Percentiles rank a stretch among this genome's conserved stretches.
Conservation (phyloP, 2,888 invertebrate genomes). For the Athrips mouffetella region DNA sequence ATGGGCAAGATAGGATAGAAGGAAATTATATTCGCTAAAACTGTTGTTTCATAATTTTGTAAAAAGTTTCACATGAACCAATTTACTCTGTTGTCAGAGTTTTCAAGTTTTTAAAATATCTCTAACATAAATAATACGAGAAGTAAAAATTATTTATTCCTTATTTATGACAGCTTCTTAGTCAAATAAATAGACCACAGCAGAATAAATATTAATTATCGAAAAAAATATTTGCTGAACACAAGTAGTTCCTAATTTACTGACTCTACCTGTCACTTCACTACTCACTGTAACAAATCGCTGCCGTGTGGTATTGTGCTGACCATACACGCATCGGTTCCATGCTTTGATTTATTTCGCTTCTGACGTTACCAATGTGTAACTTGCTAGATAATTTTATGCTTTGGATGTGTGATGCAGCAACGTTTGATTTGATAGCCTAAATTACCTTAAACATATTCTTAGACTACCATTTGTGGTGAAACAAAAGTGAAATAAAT, state of each 20-base stretch:
- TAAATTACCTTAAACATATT: background rate
- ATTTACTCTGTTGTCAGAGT: no score
- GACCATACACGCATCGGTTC: slow-evolving; percentile 44
- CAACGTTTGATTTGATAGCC: background rate
- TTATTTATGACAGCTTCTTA: no score
- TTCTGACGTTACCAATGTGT: slow-evolving; percentile 43
- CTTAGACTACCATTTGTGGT: slow-evolving; percentile 18
- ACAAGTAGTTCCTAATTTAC: slow-evolving; percentile 31
- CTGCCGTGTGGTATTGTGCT: slow-evolving; percentile 46
- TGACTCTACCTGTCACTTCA: slow-evolving; percentile 47
- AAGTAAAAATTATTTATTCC: no score
- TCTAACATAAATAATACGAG: no score
- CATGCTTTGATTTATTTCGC: slow-evolving; percentile 60
- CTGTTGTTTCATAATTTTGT: no score
- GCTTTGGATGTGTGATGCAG: background rate
- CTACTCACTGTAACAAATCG: slow-evolving; percentile 66
- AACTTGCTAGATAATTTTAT: background rate
- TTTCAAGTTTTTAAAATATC: no score
- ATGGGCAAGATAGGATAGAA: background rate
- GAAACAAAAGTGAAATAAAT: no score
- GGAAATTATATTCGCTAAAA: background rate
- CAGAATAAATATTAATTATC: no score
- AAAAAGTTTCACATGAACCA: no score
- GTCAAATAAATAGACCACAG: no score
- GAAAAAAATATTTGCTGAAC: no score